Evolutionary conservation across 1,140 invertebrate species (phyloP), one percentile per base, ranked within the genome.

Genomic region (Penaeus vannamei): DNA sequence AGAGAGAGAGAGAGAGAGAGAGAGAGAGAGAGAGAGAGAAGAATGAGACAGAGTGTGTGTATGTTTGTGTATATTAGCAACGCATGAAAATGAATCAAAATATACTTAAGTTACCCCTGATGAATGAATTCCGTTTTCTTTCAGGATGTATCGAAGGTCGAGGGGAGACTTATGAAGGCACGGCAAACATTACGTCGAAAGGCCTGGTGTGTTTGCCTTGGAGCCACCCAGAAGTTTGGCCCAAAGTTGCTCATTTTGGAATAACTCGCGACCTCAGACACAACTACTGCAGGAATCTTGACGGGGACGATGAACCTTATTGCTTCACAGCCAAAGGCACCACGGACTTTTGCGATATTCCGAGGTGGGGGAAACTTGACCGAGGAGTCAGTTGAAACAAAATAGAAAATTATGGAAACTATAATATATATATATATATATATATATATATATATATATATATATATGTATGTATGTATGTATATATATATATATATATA

Each of bases 221-320:
- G 94, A 92, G 92, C 22, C 92, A 93, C 90, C 92, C 93, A 8
- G 90, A 89, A 66, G 92, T 94, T 10, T 87, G 92, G 59, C 77
- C 26, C 36, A 89, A 89, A 62, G 69, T 89, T 29, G 72, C 32
- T 32, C 69, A 29, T 23, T 61, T 84, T 32, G 10, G 20, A 4
- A 23, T 12, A 29, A 20, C 36, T 32, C 32, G 20, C 32, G 61
- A 53, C 26, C 66, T 84, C 4, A 61, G 76, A 0, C 94, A 95
- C 86, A 95, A 95, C 91, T 94, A 93, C 90, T 95, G 95, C 90
- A 93, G 94, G 85, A 95, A 95, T 92, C 94, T 94, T 1, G 92
- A 92, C 77, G 91, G 90, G 20, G 93, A 94, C 61, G 92, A 92
- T 1, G 92, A 92, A n/a, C 95, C 95, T 0, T 95, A 95, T 95